Evolutionary conservation across 2,888 invertebrate species (phyloP).

Genomic region (Amaurobius ferox): DNA sequence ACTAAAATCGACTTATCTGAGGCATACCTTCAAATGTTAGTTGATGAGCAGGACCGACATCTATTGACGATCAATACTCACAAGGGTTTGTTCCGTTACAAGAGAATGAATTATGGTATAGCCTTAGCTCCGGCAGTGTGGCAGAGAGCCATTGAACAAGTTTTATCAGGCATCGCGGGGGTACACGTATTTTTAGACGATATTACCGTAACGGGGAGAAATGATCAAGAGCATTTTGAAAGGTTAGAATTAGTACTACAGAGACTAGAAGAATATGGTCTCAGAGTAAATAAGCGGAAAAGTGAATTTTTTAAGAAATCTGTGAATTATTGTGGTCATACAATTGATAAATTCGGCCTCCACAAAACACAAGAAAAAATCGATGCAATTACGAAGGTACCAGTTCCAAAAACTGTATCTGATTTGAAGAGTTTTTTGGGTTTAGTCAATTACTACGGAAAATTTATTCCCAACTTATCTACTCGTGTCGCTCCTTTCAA

Average conservation of each 20-base stretch:
- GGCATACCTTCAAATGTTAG: conserved; percentile 77
- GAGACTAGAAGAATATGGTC: conserved; percentile 5
- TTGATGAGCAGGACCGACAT: conserved; percentile 75
- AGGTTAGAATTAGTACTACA: conserved; percentile 20
- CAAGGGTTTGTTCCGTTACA: conserved; percentile 76
- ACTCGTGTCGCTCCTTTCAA: conserved; percentile 33
- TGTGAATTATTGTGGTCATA: conserved; percentile 30
- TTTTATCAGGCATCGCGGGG: conserved; percentile 9
- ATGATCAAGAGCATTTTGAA: conserved; percentile 35
- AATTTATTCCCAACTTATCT: conserved; percentile 40
- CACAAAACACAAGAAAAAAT: conserved; percentile 41
- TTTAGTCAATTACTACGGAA: conserved; percentile 42
- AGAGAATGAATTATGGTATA: conserved; percentile 76
- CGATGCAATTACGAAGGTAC: conserved; percentile 49
- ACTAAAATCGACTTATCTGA: conserved; percentile 75
- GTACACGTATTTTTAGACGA: conserved; percentile 32
- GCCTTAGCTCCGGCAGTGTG: conserved; percentile 76
- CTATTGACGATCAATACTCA: conserved; percentile 76
- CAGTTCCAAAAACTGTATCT: conserved; percentile 41
- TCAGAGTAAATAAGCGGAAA: conserved; percentile 8
- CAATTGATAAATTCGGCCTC: conserved; percentile 43
- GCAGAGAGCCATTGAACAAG: conserved; percentile 47
- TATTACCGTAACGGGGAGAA: conserved; percentile 20
- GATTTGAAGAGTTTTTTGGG: conserved; percentile 42
- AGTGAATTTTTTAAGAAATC: conserved; percentile 29